A percentile compares a stretch with the other conserved stretches of the same genome.
Evolutionary conservation across 1,140 invertebrate genomes (phyloP).

Genomic region (Zelostemma sp.): DNA sequence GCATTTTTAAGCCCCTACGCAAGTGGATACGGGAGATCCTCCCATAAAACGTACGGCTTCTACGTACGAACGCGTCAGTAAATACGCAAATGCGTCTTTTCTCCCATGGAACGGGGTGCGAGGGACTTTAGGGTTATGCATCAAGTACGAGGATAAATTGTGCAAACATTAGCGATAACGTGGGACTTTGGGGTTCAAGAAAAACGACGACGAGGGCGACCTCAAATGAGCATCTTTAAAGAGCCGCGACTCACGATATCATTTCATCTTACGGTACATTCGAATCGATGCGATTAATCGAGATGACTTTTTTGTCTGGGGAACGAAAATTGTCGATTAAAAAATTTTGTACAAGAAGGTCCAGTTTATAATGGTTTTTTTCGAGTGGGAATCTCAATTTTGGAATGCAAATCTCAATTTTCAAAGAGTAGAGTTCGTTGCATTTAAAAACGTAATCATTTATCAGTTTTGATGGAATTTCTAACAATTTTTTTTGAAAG

Average conservation of each 20-base stretch:
- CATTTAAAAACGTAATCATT: too few relatives aligned
- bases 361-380: neutral
- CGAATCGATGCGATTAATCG: neutral
- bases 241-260: neutral
- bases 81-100: neutral
- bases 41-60: slow-evolving; percentile 1
- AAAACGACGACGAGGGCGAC: neutral
- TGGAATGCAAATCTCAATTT: too few relatives aligned
- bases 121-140: neutral
- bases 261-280: neutral
- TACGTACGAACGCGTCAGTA: neutral
- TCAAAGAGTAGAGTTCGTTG: too few relatives aligned
- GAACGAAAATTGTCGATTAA: too few relatives aligned
- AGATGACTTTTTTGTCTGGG: too few relatives aligned
- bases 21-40: neutral
- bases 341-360: too few relatives aligned
- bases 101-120: neutral
- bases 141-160: neutral
- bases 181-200: neutral
- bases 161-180: neutral
- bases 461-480: too few relatives aligned
- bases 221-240: neutral
- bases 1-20: neutral
- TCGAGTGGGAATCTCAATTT: too few relatives aligned
- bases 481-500: too few relatives aligned